These are phyloP conservation scores for Pinna nobilis DNA, from an alignment of 1,140 invertebrate species.

Conservation along the genomic window DNA sequence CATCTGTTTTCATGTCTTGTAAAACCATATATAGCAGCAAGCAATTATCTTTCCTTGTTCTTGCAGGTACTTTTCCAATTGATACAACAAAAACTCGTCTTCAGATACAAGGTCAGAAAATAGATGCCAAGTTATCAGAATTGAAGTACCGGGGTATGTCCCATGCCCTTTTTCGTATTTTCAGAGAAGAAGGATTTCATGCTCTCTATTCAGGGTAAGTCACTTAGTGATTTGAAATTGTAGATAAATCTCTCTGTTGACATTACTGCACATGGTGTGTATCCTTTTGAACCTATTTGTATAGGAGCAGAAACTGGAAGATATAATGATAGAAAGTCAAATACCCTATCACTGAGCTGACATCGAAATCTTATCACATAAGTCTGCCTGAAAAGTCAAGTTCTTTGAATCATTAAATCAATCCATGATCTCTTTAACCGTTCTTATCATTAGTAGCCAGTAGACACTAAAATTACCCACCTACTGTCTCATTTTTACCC, in stretches of 20 bases:
- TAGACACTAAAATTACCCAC: too few relatives aligned
- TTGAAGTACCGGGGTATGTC: slow-evolving; percentile 92
- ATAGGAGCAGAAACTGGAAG: too few relatives aligned
- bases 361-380: too few relatives aligned
- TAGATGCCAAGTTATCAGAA: slow-evolving; percentile 83
- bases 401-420: too few relatives aligned
- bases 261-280: too few relatives aligned
- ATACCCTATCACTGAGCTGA: too few relatives aligned
- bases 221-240: not conserved
- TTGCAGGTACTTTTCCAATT: slow-evolving; percentile 72
- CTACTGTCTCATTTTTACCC: too few relatives aligned
- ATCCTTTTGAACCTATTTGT: too few relatives aligned
- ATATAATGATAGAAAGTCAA: too few relatives aligned
- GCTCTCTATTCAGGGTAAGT: slow-evolving; percentile 89
- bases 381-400: too few relatives aligned
- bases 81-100: slow-evolving; percentile 73
- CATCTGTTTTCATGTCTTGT: not conserved
- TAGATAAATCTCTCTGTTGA: not conserved
- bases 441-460: too few relatives aligned
- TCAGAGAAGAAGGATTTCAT: slow-evolving; percentile 85
- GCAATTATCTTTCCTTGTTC: not conserved
- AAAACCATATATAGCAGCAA: not conserved
- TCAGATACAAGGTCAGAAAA: slow-evolving; percentile 72
- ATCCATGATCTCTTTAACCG: too few relatives aligned
- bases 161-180: slow-evolving; percentile 90